Conservation (phyloP, 2,797 vertebrate genomes). For the Neosalanx taihuensis region DNA sequence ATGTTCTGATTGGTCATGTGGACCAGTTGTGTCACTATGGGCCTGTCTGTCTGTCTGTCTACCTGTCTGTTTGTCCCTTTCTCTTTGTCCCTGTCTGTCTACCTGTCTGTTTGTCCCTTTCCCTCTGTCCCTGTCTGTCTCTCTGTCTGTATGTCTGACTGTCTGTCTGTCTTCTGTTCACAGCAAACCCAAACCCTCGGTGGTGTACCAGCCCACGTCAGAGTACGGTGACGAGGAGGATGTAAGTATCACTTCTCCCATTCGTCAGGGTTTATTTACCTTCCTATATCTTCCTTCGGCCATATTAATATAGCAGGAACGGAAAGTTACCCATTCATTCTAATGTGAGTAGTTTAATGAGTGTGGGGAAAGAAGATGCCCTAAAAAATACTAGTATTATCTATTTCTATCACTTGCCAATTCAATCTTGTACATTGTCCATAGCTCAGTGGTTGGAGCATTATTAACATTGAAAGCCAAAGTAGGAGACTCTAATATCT, state of each 20-base stretch:
- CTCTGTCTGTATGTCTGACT: too few species aligned
- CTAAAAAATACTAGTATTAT: too few species aligned
- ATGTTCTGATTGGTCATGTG: too few species aligned
- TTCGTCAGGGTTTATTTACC: not conserved
- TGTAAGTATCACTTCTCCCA: slow-evolving; percentile 69
- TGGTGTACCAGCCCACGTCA: slow-evolving; percentile 77
- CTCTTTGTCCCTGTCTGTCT: not conserved
- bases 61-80: not conserved
- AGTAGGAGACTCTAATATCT: not conserved
- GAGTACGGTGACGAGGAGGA: slow-evolving; percentile 67
- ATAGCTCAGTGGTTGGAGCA: not conserved
- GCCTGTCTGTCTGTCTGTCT: not conserved
- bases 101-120: not conserved
- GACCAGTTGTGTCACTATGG: not conserved
- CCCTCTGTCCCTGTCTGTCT: not conserved
- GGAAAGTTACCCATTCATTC: too few species aligned
- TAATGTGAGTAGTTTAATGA: not conserved
- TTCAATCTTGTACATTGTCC: not conserved
- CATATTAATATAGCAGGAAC: too few species aligned
- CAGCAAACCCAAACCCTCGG: slow-evolving; percentile 69
- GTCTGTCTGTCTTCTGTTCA: slow-evolving; percentile 13
- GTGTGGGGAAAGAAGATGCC: not conserved
- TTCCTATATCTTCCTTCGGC: not conserved
- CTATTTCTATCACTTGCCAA: too few species aligned
- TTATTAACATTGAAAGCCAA: not conserved